A percentile compares a stretch with the other conserved stretches of the same genome.
Conservation (phyloP, 2,113 vertebrate species). For the Micronycteris hirsuta region DNA sequence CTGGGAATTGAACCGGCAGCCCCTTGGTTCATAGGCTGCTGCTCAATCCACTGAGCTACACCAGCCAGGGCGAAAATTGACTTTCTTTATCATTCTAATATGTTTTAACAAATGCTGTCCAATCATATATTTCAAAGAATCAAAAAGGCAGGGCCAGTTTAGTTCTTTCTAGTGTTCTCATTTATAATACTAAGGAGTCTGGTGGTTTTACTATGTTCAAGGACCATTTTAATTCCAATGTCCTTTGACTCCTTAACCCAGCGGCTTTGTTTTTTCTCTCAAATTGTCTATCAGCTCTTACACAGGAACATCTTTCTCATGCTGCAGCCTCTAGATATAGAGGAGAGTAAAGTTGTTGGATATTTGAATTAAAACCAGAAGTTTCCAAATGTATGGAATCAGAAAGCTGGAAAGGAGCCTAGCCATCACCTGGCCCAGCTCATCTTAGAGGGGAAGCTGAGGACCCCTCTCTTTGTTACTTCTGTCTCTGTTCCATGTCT, state of each 20-base stretch:
- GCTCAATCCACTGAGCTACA: too few relatives aligned
- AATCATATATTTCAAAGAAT: neutral
- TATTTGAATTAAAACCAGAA: constrained; percentile 48
- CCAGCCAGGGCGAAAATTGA: neutral
- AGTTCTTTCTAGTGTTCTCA: neutral
- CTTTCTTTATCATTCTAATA: constrained; percentile 7
- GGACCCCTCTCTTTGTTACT: neutral
- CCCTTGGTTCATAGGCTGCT: too few relatives aligned
- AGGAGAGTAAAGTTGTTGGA: neutral
- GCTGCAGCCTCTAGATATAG: neutral
- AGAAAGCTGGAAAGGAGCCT: constrained; percentile 1
- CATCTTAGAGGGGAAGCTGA: neutral
- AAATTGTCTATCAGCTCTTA: neutral
- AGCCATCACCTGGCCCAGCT: neutral
- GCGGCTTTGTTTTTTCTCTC: neutral
- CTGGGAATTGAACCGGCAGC: too few relatives aligned
- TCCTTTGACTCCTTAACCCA: neutral
- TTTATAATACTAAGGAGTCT: neutral
- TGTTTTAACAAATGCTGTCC: neutral
- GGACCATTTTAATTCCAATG: neutral
- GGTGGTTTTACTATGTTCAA: neutral
- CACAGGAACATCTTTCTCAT: neutral
- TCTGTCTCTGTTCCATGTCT: neutral
- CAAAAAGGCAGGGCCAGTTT: neutral
- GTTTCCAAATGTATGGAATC: constrained; percentile 9